These are phyloP conservation scores for Lacerta viridis DNA, from an alignment of 2,797 vertebrate species.

Conservation along the genomic window DNA sequence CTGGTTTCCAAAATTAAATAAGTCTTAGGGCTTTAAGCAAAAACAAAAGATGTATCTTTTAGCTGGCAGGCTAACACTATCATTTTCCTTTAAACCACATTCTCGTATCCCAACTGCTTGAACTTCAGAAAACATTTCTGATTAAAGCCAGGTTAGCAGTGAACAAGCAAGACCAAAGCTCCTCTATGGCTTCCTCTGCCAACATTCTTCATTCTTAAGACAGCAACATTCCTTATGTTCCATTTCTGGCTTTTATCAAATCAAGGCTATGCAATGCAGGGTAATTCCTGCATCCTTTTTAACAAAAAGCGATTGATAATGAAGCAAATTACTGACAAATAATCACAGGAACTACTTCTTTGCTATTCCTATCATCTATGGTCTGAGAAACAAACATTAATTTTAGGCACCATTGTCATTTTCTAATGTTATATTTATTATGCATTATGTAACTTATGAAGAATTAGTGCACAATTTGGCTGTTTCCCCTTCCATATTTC, in stretches of 20 bases:
- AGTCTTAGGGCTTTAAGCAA: neutral
- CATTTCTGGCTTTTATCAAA: slow-evolving; percentile 25
- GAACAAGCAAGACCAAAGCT: neutral
- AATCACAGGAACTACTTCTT: neutral
- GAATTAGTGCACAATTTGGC: neutral
- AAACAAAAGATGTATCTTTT: neutral
- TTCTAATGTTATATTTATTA: neutral
- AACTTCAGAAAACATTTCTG: slow-evolving; percentile 3
- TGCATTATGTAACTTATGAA: neutral
- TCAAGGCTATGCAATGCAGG: neutral
- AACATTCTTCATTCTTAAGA: slow-evolving; percentile 14
- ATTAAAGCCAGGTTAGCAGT: slow-evolving; percentile 14
- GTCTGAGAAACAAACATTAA: neutral
- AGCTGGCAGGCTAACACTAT: neutral
- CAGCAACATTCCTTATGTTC: slow-evolving; percentile 13
- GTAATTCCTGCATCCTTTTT: slow-evolving; percentile 1
- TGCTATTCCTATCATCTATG: neutral
- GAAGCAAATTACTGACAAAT: neutral
- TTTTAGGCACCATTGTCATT: neutral
- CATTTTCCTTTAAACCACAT: neutral
- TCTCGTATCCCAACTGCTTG: neutral
- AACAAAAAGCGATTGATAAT: neutral
- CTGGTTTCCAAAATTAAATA: neutral
- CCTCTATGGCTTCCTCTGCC: neutral
- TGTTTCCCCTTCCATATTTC: neutral